These are phyloP conservation scores for Triplophysa bombifrons DNA, from an alignment of 2,797 vertebrate genomes.

Conservation along the genomic window DNA sequence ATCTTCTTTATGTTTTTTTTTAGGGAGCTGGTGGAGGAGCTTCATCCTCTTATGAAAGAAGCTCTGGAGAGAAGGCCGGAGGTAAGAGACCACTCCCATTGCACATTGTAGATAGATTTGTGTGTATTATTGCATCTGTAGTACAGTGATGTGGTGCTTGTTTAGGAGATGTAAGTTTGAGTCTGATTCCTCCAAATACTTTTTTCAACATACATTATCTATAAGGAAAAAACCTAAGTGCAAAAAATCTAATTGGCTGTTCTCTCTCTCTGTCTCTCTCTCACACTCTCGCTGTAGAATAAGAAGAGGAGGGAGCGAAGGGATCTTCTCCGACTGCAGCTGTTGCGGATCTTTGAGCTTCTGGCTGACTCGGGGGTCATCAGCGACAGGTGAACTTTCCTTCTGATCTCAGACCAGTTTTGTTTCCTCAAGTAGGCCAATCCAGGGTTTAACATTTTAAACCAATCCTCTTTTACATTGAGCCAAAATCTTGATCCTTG, in stretches of 20 bases:
- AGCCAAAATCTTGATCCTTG: neutral
- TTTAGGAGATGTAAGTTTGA: neutral
- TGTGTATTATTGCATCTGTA: neutral
- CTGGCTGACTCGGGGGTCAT: conserved; percentile 97
- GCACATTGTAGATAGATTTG: neutral
- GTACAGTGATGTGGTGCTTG: neutral
- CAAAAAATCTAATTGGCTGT: no score
- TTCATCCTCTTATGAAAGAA: conserved; percentile 98
- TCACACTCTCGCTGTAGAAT: conserved; percentile 77
- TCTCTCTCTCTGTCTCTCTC: no score
- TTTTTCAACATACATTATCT: no score
- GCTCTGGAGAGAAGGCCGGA: conserved; percentile 91
- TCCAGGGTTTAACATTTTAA: conserved; percentile 1
- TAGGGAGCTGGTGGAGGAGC: conserved; percentile 91
- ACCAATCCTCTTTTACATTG: neutral
- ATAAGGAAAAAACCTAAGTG: neutral
- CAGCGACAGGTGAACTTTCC: conserved; percentile 89
- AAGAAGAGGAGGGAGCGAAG: conserved; percentile 95
- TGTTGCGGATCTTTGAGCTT: conserved; percentile 96
- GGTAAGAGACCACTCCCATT: conserved; percentile 62
- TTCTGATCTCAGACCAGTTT: conserved; percentile 25
- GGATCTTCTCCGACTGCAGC: conserved; percentile 91
- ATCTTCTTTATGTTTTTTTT: conserved; percentile 4
- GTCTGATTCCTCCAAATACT: neutral
- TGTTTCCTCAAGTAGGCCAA: conserved; percentile 8